phyloP scores from a whole-genome alignment of 1,140 invertebrate species.

The Apis laboriosa region DNA sequence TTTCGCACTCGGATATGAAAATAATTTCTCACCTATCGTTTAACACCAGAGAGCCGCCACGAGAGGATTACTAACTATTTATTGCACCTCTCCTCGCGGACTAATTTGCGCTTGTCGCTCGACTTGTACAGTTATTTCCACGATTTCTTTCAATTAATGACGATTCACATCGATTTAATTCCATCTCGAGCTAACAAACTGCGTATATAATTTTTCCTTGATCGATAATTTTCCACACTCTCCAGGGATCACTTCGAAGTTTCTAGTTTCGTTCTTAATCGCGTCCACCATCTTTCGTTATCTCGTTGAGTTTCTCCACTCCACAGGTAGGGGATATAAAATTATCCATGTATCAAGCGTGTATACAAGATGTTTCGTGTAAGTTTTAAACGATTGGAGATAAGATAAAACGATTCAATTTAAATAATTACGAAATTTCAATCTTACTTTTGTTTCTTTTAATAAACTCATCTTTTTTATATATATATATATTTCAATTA shows the following conservation, averaged over 20 bases:
- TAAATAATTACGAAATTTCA: no score
- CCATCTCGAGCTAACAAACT: neutral
- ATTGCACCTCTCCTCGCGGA: conserved; percentile 15
- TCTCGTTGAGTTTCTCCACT: neutral
- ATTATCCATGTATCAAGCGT: neutral
- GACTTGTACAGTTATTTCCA: neutral
- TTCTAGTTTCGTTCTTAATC: neutral
- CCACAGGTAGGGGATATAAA: neutral
- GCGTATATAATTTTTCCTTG: neutral
- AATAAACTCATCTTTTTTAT: no score
- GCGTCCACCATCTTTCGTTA: neutral
- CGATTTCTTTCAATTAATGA: conserved; percentile 34
- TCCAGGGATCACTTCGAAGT: neutral
- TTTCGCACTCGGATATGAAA: conserved; percentile 32
- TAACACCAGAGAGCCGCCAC: conserved; percentile 16
- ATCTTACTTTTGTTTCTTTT: no score
- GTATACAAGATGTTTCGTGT: no score
- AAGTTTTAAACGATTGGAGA: no score
- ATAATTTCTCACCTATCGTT: conserved; percentile 50
- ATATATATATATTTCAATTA: no score
- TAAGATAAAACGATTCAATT: no score
- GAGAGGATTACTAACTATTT: conserved; percentile 29
- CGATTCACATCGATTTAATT: neutral
- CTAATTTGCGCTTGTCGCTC: conserved; percentile 37
- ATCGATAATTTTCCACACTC: neutral